A percentile compares a stretch with the other conserved stretches of the same genome.
phyloP scores from a whole-genome alignment of 2,888 invertebrate genomes.

The Synanthedon tipuliformis region DNA sequence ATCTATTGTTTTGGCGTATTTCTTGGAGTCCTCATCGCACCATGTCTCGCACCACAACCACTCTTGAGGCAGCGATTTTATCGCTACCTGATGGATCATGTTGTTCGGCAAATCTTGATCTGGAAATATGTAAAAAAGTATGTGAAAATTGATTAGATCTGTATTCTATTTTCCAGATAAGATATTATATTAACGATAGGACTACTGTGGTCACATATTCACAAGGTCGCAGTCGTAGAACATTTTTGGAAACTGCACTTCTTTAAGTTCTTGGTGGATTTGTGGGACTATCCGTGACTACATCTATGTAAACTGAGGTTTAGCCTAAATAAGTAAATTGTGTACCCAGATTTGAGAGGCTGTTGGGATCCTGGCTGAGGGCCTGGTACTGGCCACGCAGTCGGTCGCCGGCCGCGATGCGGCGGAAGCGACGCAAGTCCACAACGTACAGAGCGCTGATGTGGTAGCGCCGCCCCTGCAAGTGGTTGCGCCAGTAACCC shows the following conservation, averaged over 20 bases:
- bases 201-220: too few species aligned
- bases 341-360: conserved; percentile 91
- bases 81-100: conserved; percentile 99
- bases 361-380: conserved; percentile 98
- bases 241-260: too few species aligned
- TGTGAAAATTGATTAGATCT: not conserved
- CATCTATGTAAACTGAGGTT: too few species aligned
- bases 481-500: conserved; percentile 99
- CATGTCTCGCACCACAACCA: conserved; percentile 99
- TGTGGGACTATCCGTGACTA: too few species aligned
- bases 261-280: too few species aligned
- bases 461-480: conserved; percentile 92
- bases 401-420: conserved; percentile 98
- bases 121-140: conserved; percentile 21
- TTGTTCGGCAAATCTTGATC: conserved; percentile 98
- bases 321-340: not conserved
- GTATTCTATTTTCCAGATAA: too few species aligned
- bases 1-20: conserved; percentile 96
- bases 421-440: conserved; percentile 94
- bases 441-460: conserved; percentile 98
- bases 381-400: conserved; percentile 99
- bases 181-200: too few species aligned
- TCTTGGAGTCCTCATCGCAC: conserved; percentile 93
- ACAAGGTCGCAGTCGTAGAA: too few species aligned
- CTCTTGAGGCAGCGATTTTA: conserved; percentile 98